Evolutionary conservation across 2,888 invertebrate species (phyloP).

Genomic region (Serripes groenlandicus): DNA sequence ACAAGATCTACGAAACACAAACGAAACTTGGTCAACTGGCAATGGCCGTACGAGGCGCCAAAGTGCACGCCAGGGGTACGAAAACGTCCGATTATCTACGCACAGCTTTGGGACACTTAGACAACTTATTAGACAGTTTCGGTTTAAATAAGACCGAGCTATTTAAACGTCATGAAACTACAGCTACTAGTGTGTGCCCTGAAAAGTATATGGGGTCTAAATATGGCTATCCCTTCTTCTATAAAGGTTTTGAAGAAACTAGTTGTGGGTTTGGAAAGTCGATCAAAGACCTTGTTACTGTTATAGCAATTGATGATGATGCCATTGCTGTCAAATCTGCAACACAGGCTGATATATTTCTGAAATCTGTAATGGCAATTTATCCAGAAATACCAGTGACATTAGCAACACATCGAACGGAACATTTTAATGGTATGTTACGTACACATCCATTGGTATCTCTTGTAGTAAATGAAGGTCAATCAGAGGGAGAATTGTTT

Average conservation of each 20-base stretch:
- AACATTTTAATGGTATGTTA: background rate
- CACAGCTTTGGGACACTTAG: constrained; percentile 30
- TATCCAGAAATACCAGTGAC: background rate
- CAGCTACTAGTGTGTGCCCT: constrained; percentile 59
- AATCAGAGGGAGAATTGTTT: constrained; percentile 67
- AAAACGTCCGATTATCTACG: constrained; percentile 56
- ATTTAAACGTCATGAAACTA: constrained; percentile 1
- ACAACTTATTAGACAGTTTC: constrained; percentile 24
- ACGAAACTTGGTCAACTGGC: constrained; percentile 28
- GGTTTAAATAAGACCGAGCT: constrained; percentile 19
- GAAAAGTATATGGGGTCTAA: constrained; percentile 67
- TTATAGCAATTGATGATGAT: constrained; percentile 22
- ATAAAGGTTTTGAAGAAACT: constrained; percentile 67
- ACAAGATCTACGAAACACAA: no score
- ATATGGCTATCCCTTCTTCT: constrained; percentile 69
- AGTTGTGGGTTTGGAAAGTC: constrained; percentile 47
- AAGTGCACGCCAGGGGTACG: constrained; percentile 57
- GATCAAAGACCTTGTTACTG: constrained; percentile 48
- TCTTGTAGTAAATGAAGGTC: background rate
- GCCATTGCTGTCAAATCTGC: background rate
- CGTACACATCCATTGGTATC: background rate
- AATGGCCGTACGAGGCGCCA: constrained; percentile 43
- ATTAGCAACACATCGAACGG: background rate
- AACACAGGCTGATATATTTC: background rate
- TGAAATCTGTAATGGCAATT: background rate